Conservation (phyloP, 2,888 invertebrate species). For the Caradrina kadenii region DNA sequence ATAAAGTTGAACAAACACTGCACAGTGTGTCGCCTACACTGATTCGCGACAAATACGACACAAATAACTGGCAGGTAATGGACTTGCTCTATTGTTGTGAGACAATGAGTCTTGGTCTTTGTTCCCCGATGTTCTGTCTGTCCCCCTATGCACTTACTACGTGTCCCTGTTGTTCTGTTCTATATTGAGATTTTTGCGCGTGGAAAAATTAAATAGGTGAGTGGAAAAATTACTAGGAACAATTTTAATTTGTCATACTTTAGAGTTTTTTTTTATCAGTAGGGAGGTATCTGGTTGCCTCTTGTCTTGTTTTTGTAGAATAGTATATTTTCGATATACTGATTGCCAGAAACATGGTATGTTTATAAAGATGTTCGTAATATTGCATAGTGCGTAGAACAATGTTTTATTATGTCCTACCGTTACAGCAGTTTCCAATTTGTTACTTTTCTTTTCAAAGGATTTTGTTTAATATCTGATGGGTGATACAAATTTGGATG, state of each 20-base stretch:
- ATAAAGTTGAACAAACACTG: slow-evolving; percentile 27
- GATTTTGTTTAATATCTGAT: background rate
- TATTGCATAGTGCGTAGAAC: no score
- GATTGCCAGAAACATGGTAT: no score
- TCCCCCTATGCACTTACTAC: slow-evolving; percentile 48
- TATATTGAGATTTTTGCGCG: slow-evolving; percentile 32
- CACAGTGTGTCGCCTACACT: slow-evolving; percentile 44
- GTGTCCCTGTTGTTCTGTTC: slow-evolving; percentile 35
- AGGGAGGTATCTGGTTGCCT: no score
- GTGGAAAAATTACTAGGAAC: slow-evolving; percentile 2
- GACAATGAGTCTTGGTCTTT: slow-evolving; percentile 71
- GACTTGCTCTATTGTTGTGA: slow-evolving; percentile 68
- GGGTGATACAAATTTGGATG: background rate
- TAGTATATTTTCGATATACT: no score
- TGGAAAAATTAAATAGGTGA: slow-evolving; percentile 42
- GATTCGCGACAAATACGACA: slow-evolving; percentile 51
- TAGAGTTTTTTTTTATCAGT: background rate
- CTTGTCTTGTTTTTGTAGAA: no score
- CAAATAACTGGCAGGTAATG: slow-evolving; percentile 63
- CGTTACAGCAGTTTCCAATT: no score
- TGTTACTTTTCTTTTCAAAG: no score
- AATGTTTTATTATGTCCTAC: no score
- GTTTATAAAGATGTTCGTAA: no score
- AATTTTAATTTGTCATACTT: background rate
- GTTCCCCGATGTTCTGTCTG: slow-evolving; percentile 56